Conservation (phyloP, 2,888 invertebrate genomes). For the Volucella inanis region DNA sequence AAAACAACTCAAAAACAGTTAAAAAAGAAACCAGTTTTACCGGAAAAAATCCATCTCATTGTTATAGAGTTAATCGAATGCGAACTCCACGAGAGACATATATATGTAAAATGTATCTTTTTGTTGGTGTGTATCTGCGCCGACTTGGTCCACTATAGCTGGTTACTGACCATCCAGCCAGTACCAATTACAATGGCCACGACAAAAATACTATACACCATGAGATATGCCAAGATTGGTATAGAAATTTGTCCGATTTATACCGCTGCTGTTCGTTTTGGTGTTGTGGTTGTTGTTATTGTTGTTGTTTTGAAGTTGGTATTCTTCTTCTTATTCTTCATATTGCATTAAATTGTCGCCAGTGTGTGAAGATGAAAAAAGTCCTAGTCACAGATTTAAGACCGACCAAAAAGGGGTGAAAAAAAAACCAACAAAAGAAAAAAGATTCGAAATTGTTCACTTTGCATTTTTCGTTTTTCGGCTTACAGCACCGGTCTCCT, state of each 20-base stretch:
- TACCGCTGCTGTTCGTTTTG: slow-evolving; percentile 35
- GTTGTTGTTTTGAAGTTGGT: slow-evolving; percentile 19
- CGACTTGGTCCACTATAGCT: slow-evolving; percentile 39
- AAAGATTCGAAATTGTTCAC: slow-evolving; percentile 71
- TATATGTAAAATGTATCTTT: slow-evolving; percentile 60
- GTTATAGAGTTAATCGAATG: slow-evolving; percentile 74
- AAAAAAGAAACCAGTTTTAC: slow-evolving; percentile 72
- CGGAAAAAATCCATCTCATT: slow-evolving; percentile 74
- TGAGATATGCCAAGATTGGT: slow-evolving; percentile 64
- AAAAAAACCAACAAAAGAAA: slow-evolving; percentile 21
- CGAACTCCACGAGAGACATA: slow-evolving; percentile 69
- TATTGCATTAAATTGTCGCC: slow-evolving; percentile 63
- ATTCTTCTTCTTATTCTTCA: not conserved
- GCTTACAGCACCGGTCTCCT: slow-evolving; percentile 26
- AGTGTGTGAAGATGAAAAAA: slow-evolving; percentile 56
- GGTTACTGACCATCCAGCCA: slow-evolving; percentile 54
- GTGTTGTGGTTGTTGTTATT: slow-evolving; percentile 5
- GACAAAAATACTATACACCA: slow-evolving; percentile 58
- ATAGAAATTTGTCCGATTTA: slow-evolving; percentile 74
- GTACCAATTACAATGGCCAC: slow-evolving; percentile 65
- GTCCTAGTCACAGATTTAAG: slow-evolving; percentile 39
- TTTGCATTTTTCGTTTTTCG: slow-evolving; percentile 46
- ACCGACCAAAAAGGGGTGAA: slow-evolving; percentile 50
- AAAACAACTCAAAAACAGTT: slow-evolving; percentile 70
- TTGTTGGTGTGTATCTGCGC: slow-evolving; percentile 59